Conservation (phyloP, 2,113 vertebrate genomes). For the Aspiorhynchus laticeps region DNA sequence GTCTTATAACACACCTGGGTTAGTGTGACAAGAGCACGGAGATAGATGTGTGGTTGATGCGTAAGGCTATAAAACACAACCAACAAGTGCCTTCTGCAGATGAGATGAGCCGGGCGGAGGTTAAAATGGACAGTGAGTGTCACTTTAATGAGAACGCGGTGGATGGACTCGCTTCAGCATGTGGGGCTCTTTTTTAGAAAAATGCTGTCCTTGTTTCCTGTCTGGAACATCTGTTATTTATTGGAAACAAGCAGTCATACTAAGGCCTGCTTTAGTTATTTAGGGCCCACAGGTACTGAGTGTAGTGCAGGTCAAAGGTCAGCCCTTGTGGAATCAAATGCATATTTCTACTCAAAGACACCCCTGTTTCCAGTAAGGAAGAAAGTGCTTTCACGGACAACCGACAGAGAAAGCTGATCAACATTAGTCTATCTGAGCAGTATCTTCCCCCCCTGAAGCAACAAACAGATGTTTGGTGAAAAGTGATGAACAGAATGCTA, state of each 20-base stretch:
- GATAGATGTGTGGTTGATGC: not conserved
- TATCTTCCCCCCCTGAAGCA: slow-evolving; percentile 23
- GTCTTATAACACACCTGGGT: slow-evolving; percentile 30
- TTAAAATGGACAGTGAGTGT: slow-evolving; percentile 19
- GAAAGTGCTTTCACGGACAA: slow-evolving; percentile 30
- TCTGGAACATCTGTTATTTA: slow-evolving; percentile 67
- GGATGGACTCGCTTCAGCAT: not conserved
- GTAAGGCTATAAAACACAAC: slow-evolving; percentile 1
- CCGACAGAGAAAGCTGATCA: slow-evolving; percentile 38
- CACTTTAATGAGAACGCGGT: slow-evolving; percentile 18
- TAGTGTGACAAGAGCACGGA: slow-evolving; percentile 1
- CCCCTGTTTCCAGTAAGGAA: slow-evolving; percentile 43
- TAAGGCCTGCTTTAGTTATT: slow-evolving; percentile 61
- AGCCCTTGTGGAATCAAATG: slow-evolving; percentile 52
- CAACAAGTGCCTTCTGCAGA: not conserved
- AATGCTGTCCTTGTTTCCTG: slow-evolving; percentile 60
- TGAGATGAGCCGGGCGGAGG: not conserved
- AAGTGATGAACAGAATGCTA: not conserved
- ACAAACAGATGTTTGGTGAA: slow-evolving; percentile 37
- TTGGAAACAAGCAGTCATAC: slow-evolving; percentile 56
- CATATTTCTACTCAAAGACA: slow-evolving; percentile 55
- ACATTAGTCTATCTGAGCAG: not conserved
- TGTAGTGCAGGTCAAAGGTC: slow-evolving; percentile 57
- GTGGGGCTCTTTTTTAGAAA: slow-evolving; percentile 35
- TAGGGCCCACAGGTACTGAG: slow-evolving; percentile 56